Conservation (phyloP, 1,140 invertebrate genomes). For the Drosophila subpulchrella region DNA sequence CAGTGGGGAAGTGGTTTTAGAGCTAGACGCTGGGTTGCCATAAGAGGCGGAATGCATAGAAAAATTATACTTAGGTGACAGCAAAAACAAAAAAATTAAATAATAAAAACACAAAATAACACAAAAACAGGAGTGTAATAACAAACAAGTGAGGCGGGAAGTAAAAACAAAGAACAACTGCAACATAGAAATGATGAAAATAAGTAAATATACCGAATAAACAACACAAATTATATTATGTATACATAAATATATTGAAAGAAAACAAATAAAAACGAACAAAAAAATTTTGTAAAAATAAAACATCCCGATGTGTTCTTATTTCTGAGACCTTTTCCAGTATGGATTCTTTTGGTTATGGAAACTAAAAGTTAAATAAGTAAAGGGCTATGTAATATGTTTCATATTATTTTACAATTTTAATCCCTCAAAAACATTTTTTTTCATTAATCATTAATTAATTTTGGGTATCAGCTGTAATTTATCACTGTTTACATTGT, state of each 20-base stretch:
- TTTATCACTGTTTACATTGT: no score
- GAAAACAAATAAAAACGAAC: slow-evolving; percentile 83
- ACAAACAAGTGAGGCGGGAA: slow-evolving; percentile 39
- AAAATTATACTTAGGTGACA: slow-evolving; percentile 74
- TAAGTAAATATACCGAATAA: slow-evolving; percentile 75
- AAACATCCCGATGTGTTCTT: slow-evolving; percentile 22
- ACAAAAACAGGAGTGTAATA: slow-evolving; percentile 33
- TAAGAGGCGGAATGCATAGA: slow-evolving; percentile 53
- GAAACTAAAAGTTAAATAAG: no score
- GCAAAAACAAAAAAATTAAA: slow-evolving; percentile 20
- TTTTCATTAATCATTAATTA: no score
- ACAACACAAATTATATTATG: slow-evolving; percentile 83
- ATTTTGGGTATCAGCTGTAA: no score
- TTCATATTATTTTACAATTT: no score
- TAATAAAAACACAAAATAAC: slow-evolving; percentile 32
- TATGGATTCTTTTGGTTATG: not conserved
- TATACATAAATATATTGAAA: slow-evolving; percentile 84
- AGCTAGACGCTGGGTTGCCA: slow-evolving; percentile 43
- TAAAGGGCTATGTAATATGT: no score
- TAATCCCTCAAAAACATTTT: no score
- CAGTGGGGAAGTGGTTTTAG: slow-evolving; percentile 37
- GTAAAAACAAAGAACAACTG: slow-evolving; percentile 63
- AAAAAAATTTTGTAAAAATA: slow-evolving; percentile 84
- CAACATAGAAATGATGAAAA: slow-evolving; percentile 77
- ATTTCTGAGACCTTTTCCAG: not conserved